phyloP scores from a whole-genome alignment of 1,140 invertebrate species.

The Penaeus vannamei region DNA sequence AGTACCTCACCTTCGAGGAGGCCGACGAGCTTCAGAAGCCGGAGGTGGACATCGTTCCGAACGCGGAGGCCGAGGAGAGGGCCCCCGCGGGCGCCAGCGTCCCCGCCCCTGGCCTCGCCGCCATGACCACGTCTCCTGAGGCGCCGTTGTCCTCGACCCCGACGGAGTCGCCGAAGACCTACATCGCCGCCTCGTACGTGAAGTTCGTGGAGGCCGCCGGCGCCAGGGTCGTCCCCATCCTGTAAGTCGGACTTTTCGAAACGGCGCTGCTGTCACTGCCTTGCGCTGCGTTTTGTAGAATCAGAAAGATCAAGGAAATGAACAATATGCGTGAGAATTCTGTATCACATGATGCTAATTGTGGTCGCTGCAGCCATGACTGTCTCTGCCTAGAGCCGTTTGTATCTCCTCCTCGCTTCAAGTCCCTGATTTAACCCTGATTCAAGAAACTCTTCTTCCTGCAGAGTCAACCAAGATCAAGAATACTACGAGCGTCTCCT shows the following conservation, averaged over 20 bases:
- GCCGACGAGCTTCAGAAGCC: no score
- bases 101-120: neutral
- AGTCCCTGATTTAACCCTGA: neutral
- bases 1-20: no score
- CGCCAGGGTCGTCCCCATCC: constrained; percentile 85
- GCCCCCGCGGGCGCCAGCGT: neutral
- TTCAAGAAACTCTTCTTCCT: neutral
- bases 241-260: constrained; percentile 74
- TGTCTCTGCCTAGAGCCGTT: neutral
- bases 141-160: neutral
- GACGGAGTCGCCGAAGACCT: constrained; percentile 70
- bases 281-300: neutral
- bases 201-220: constrained; percentile 87
- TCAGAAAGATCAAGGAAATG: no score
- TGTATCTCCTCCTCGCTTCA: neutral
- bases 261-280: neutral
- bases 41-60: neutral
- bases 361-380: no score
- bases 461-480: neutral
- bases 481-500: constrained; percentile 2
- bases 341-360: no score
- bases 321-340: no score
- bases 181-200: constrained; percentile 88
- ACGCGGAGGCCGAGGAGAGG: neutral
- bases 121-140: neutral